Evolutionary conservation across 2,888 invertebrate genomes (phyloP).

Genomic region (Orthonychiurus folsomi): DNA sequence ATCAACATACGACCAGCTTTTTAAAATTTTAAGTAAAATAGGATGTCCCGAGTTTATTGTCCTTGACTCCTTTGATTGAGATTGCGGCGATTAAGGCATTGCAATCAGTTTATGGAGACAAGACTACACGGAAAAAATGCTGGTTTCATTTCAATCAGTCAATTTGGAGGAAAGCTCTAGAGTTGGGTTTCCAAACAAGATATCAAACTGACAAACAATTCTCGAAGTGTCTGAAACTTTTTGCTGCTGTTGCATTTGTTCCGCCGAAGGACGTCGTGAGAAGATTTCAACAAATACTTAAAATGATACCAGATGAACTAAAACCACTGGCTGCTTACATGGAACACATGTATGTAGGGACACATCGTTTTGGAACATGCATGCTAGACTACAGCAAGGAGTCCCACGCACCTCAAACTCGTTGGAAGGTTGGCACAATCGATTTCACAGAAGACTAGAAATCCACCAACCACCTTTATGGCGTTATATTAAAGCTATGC

Average conservation of each 20-base stretch:
- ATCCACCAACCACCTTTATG: neutral
- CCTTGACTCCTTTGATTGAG: neutral
- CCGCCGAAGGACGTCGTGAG: neutral
- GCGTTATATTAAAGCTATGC: neutral
- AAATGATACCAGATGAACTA: neutral
- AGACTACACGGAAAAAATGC: neutral
- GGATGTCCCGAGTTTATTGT: neutral
- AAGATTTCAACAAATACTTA: neutral
- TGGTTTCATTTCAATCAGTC: slow-evolving; percentile 3
- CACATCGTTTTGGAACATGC: neutral
- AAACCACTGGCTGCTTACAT: neutral
- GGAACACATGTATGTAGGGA: neutral
- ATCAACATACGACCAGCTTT: neutral
- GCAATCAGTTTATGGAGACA: neutral
- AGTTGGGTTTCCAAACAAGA: neutral
- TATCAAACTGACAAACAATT: slow-evolving; percentile 4
- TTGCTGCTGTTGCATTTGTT: neutral
- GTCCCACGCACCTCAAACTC: neutral
- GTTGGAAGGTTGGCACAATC: slow-evolving; percentile 1
- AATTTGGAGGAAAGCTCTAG: neutral
- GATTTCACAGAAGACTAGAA: neutral
- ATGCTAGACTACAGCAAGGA: neutral
- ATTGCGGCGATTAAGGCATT: neutral
- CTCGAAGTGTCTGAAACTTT: neutral
- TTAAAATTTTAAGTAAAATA: neutral